Evolutionary conservation across 2,113 vertebrate genomes (phyloP), one percentile per base, ranked within the genome.

Genomic region (Clarias magur): DNA sequence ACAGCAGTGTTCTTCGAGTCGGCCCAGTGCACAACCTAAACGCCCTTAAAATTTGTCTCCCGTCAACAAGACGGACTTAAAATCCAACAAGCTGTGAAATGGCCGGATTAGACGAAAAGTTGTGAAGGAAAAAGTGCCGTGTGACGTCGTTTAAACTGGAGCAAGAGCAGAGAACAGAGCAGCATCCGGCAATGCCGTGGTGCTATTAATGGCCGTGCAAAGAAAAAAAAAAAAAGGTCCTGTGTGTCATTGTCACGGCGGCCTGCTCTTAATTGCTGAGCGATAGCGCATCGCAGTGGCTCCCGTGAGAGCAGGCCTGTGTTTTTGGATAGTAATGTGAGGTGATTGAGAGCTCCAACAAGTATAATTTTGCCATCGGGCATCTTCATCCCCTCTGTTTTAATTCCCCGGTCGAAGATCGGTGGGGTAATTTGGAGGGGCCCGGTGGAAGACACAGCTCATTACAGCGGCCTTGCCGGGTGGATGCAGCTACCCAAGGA

Each of bases 341-440:
- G 84, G 89, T 93, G 92, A 94, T 92, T 89, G 92, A 93, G 90
- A 88, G 90, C 86, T 91, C 92, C 90, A 90, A 91, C 92, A 88
- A 91, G 91, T 91, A 90, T 91, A 91, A 93, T 91, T 90, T 86
- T 89, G 92, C 92, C 92, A 83, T 59, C 10, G 89, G 93, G 86
- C 59, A 9, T 88, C 84, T 81, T 88, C 88, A 65, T 56, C 80
- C 30, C 63, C 38, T 67, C 85, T 34, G 16, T 65, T 89, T 86
- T 82, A 86, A 89, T 89, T 88, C 89, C 89, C 85, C 25, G 38
- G 87, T 67, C 79, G 59, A 83, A 87, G 89, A 91, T 92, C 75
- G 1, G 42, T 38, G 62, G 90, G 84, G 88, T 92, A 91, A 93
- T 93, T 92, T 92, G 89, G 85, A 92, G 88, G 38, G 11, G 83